Base-by-base conservation (phyloP, 2,888 invertebrate species). In the Dasysyrphus tricinctus region DNA sequence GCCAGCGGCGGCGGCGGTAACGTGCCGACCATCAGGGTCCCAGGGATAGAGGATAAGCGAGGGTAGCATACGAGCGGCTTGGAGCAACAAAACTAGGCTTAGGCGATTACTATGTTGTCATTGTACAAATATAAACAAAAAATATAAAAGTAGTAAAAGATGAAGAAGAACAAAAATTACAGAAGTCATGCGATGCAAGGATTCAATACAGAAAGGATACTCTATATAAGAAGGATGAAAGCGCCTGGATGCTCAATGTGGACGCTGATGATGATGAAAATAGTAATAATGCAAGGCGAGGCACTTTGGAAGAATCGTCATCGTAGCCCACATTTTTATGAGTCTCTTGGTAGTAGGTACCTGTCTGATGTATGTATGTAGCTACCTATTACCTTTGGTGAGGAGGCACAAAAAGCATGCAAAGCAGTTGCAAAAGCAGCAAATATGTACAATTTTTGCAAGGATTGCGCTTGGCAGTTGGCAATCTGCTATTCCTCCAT, bases 191-290 rank as follows among this genome's bases (percentile, higher is more conserved):
- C 82, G 72, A 82, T 86, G 86, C 75, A 86, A 79, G 78, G 65
- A 82, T 86, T 79, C 86, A 86, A 86, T 82, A 79, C 79, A 76
- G 47, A 75, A 65, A 75, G 34, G 63, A 44, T 47, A 65, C 16
- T 29, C 32, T 65, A 7, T 56, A 56, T 63, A 63, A 82, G 59
- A 47, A 29, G 86, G 57, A 78, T 78, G 78, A 75, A 82, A 78
- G 70, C 81, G 82, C 82, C 78, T 86, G 24, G 59, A 85, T 85
- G 73, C 81, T 85, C 80, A 70, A 81, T 85, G 85, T 74, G 74
- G 85, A 81, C 74, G 74, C 86, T 86, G 86, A 86, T 86, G 86
- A 86, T 86, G 86, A 86, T 86, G 82, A 86, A 86, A 86, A 82
- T 82, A 82, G 86, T 86, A 82, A 82, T 86, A 86, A 86, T 86